phyloP scores from a whole-genome alignment of 2,888 invertebrate species.

The Athetis lepigone region DNA sequence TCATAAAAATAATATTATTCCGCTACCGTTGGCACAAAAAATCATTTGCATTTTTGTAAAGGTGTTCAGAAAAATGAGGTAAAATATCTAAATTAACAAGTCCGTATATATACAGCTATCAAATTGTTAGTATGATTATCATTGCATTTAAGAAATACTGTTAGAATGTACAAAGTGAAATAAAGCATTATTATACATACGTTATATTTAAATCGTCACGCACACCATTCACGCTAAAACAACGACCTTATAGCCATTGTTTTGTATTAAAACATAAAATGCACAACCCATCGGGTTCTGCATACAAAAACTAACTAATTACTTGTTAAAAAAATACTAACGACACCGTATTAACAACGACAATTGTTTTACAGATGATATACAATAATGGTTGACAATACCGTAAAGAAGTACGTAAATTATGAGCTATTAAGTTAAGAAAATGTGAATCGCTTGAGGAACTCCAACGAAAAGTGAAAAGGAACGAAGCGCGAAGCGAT shows the following conservation, averaged over 20 bases:
- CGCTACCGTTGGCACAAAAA: not conserved
- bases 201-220: constrained; percentile 64
- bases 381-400: constrained; percentile 7
- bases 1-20: constrained; percentile 3
- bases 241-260: constrained; percentile 40
- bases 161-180: constrained; percentile 32
- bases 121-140: constrained; percentile 28
- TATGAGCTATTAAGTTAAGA: constrained; percentile 43
- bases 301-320: constrained; percentile 3
- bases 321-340: not conserved
- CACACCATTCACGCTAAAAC: constrained; percentile 58
- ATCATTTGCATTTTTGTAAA: not conserved
- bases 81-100: constrained; percentile 46
- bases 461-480: constrained; percentile 83
- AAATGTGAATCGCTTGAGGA: constrained; percentile 65
- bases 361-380: constrained; percentile 53
- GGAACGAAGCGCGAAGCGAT: constrained; percentile 70
- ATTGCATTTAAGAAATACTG: constrained; percentile 14
- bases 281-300: constrained; percentile 31
- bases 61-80: not conserved
- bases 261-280: constrained; percentile 9
- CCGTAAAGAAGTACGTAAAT: constrained; percentile 12
- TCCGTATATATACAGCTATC: constrained; percentile 32
- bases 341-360: constrained; percentile 8
- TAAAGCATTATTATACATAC: constrained; percentile 42